Percentiles rank a stretch among this genome's conserved stretches.
phyloP scores from a whole-genome alignment of 2,888 invertebrate genomes.

The Mechanitis messenoides region DNA sequence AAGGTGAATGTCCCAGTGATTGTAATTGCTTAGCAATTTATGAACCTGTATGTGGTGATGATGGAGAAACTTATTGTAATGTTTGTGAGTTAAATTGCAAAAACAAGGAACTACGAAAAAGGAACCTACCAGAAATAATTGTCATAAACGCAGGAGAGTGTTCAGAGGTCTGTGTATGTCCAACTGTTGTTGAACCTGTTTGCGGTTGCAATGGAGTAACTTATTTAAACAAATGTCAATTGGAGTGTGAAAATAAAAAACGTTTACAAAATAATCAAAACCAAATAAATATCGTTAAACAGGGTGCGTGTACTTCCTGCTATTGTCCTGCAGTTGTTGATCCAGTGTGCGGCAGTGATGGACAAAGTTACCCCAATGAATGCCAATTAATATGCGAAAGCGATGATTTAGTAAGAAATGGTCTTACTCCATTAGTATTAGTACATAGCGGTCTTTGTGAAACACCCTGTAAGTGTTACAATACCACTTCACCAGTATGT shows the following conservation, averaged over 20 bases:
- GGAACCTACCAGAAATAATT: slow-evolving; percentile 11
- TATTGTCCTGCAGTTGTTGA: slow-evolving; percentile 19
- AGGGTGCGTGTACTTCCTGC: slow-evolving; percentile 21
- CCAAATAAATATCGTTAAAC: slow-evolving; percentile 12
- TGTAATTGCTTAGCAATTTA: slow-evolving; percentile 23
- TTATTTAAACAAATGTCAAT: slow-evolving; percentile 21
- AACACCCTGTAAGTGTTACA: slow-evolving; percentile 23
- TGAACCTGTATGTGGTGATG: slow-evolving; percentile 10
- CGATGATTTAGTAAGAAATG: slow-evolving; percentile 13
- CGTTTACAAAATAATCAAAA: slow-evolving; percentile 11
- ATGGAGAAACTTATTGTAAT: no score
- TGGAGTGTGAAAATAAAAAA: slow-evolving; percentile 29
- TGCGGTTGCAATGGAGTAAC: slow-evolving; percentile 34
- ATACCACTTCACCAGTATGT: slow-evolving; percentile 24
- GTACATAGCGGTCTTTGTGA: slow-evolving; percentile 16
- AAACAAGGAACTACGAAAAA: neutral
- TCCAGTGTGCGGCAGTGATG: slow-evolving; percentile 30
- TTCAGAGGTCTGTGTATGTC: neutral
- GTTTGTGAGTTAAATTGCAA: no score
- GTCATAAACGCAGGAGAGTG: slow-evolving; percentile 10
- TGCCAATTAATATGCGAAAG: slow-evolving; percentile 27
- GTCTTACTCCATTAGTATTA: slow-evolving; percentile 17
- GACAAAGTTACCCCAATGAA: slow-evolving; percentile 26
- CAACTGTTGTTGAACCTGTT: slow-evolving; percentile 17
- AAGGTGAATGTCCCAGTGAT: slow-evolving; percentile 10